These are phyloP conservation scores for Drosophila trapezifrons DNA, from an alignment of 1,140 invertebrate species.

Conservation along the genomic window DNA sequence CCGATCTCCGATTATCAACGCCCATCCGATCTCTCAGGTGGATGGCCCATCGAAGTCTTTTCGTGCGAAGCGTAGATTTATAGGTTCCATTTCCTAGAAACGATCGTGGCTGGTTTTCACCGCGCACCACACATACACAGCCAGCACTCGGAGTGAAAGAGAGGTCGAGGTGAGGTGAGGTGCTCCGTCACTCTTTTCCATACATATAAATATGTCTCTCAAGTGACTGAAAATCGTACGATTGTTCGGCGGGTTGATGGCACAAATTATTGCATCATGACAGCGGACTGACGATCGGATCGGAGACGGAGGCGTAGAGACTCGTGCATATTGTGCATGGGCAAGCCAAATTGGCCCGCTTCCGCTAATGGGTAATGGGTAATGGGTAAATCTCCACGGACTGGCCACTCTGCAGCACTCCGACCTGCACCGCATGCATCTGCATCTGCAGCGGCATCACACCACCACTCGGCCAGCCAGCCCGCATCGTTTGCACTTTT, in stretches of 20 bases:
- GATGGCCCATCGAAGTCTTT: constrained; percentile 36
- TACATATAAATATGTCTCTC: not conserved
- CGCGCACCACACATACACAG: not conserved
- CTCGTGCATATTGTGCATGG: constrained; percentile 44
- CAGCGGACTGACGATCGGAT: constrained; percentile 27
- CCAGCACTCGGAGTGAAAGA: not conserved
- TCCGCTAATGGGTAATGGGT: constrained; percentile 58
- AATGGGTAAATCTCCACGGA: constrained; percentile 32
- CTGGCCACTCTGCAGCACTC: constrained; percentile 5
- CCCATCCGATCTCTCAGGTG: constrained; percentile 42
- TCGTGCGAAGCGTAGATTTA: constrained; percentile 48
- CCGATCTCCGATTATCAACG: constrained; percentile 43
- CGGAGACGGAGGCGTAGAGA: constrained; percentile 21
- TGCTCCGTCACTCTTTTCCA: constrained; percentile 23
- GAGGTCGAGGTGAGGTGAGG: constrained; percentile 53
- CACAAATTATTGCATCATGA: constrained; percentile 76
- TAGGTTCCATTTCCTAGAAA: constrained; percentile 60
- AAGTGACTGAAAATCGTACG: constrained; percentile 56
- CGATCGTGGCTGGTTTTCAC: constrained; percentile 48
- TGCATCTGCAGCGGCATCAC: constrained; percentile 13
- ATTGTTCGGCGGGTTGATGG: constrained; percentile 48
- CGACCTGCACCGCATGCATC: constrained; percentile 4
- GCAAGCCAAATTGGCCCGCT: constrained; percentile 64
- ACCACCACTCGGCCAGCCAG: constrained; percentile 19
- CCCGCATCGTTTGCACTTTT: constrained; percentile 66